Evolutionary conservation across 2,797 vertebrate species (phyloP).

Genomic region (Synanceia verrucosa): DNA sequence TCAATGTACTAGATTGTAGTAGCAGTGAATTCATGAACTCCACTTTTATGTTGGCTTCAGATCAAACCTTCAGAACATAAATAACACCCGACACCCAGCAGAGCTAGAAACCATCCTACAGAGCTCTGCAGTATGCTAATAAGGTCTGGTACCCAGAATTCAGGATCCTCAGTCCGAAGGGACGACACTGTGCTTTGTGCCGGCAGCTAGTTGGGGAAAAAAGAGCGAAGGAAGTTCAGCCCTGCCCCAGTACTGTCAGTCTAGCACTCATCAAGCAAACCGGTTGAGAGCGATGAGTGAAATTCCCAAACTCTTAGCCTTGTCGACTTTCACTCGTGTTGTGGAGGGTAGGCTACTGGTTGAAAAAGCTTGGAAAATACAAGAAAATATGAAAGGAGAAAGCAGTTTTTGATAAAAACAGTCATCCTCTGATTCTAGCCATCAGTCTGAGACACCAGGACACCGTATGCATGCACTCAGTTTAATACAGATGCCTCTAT

Average conservation of each 20-base stretch:
- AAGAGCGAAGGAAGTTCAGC: not conserved
- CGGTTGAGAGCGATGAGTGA: constrained; percentile 16
- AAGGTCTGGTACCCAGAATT: constrained; percentile 2
- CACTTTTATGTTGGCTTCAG: not conserved
- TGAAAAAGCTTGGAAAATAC: not conserved
- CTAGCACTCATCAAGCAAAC: constrained; percentile 40
- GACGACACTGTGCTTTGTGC: constrained; percentile 24
- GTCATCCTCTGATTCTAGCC: not conserved
- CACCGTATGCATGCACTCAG: not conserved
- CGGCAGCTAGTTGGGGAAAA: not conserved
- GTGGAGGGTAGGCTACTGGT: not conserved
- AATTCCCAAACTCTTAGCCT: not conserved
- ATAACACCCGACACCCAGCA: not conserved
- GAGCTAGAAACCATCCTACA: not conserved
- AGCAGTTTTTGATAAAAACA: not conserved
- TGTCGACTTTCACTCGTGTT: not conserved
- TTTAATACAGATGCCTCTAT: not conserved
- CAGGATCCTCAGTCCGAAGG: constrained; percentile 6
- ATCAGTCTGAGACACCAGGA: not conserved
- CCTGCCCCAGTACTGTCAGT: constrained; percentile 58
- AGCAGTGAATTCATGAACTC: constrained; percentile 1
- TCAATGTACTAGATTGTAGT: not conserved
- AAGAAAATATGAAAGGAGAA: too few relatives aligned
- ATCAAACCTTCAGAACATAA: not conserved
- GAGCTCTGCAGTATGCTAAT: constrained; percentile 18